These are phyloP conservation scores for Hassar affinis DNA, from an alignment of 2,113 vertebrate genomes.

Conservation along the genomic window DNA sequence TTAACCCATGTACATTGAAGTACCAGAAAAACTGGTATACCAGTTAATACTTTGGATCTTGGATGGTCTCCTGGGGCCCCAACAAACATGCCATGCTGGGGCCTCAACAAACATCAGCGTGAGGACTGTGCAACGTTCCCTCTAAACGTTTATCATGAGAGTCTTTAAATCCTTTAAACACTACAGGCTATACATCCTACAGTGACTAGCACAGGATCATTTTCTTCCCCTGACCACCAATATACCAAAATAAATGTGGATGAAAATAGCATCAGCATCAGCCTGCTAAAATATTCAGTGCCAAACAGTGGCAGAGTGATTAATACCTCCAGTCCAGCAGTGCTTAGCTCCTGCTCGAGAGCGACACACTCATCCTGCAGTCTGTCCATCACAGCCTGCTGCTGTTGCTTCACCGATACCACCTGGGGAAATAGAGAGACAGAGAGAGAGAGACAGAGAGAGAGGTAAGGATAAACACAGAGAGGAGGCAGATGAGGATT, in stretches of 20 bases:
- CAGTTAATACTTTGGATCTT: too few species aligned
- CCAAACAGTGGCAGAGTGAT: neutral
- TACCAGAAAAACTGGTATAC: too few species aligned
- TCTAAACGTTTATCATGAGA: neutral
- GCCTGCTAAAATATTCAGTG: conserved; percentile 25
- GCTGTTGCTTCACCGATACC: conserved; percentile 78
- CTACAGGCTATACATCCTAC: neutral
- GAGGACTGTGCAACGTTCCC: too few species aligned
- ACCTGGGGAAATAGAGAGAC: conserved; percentile 68
- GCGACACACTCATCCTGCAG: conserved; percentile 70
- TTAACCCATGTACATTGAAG: too few species aligned
- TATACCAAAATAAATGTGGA: neutral
- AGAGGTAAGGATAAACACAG: neutral
- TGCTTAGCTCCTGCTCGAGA: conserved; percentile 74
- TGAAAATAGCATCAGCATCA: neutral
- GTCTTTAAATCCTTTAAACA: neutral
- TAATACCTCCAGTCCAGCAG: conserved; percentile 72
- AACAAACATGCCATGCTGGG: too few species aligned
- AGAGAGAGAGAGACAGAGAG: conserved; percentile 16
- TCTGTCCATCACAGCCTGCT: conserved; percentile 69
- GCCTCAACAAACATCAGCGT: too few species aligned
- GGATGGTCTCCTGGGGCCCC: too few species aligned
- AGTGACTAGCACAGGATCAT: neutral
- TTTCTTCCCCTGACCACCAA: neutral
- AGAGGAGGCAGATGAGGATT: neutral